phyloP scores from a whole-genome alignment of 1,140 invertebrate species.

The Adoxophyes honmai region DNA sequence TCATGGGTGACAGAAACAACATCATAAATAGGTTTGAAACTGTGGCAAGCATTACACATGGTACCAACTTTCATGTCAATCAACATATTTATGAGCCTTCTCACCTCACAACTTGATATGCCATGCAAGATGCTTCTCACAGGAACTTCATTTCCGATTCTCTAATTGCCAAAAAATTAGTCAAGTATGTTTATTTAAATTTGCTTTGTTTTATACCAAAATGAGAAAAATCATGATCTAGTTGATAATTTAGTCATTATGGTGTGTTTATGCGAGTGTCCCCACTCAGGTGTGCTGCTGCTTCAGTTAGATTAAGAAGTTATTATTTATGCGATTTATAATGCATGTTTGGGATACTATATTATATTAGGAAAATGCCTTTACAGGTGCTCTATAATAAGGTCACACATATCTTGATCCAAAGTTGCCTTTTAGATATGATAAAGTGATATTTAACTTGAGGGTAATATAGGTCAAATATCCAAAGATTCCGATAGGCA shows the following conservation, averaged over 20 bases:
- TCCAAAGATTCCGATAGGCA: conserved; percentile 62
- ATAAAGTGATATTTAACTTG: conserved; percentile 65
- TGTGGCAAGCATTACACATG: conserved; percentile 17
- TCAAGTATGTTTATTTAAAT: conserved; percentile 53
- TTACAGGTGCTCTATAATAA: conserved; percentile 66
- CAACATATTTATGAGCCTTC: not conserved
- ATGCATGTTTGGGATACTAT: conserved; percentile 63
- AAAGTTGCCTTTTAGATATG: conserved; percentile 77
- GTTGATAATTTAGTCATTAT: conserved; percentile 73
- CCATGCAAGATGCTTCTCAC: conserved; percentile 38
- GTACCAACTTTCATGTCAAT: not conserved
- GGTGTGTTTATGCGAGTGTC: conserved; percentile 67
- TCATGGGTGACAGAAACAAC: conserved; percentile 54
- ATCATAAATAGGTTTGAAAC: conserved; percentile 8
- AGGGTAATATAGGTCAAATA: conserved; percentile 59
- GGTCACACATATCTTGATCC: conserved; percentile 71
- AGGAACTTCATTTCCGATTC: conserved; percentile 53
- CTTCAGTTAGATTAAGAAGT: conserved; percentile 56
- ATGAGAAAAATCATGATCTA: conserved; percentile 63
- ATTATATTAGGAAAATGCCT: conserved; percentile 57
- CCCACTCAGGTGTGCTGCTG: conserved; percentile 65
- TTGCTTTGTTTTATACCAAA: conserved; percentile 72
- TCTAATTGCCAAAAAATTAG: conserved; percentile 75
- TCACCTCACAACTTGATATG: not conserved
- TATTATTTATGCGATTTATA: conserved; percentile 57